Base-by-base conservation (phyloP, 2,888 invertebrate species). In the Notodonta ziczac region DNA sequence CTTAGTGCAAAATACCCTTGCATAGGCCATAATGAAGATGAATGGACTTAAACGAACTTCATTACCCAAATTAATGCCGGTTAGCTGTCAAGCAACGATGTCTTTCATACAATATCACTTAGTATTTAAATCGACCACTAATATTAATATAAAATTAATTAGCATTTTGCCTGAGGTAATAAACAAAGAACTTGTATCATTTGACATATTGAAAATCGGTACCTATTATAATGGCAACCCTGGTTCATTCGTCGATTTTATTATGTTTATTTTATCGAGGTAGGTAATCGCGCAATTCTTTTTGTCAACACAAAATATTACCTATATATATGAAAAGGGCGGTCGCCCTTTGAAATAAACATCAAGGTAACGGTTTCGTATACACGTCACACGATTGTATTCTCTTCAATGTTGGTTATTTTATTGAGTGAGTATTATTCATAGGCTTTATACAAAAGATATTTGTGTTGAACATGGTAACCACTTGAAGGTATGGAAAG, bases 311-410 rank as follows among this genome's bases (percentile, higher is more conserved):
- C 61, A 67, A 72, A 75, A 72, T 71, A 73, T 65, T 64, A 24
- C 24, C 24, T 24, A 75, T 72, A 67, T 24, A 75, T 72, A 67
- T 65, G 58, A 70, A 74, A 73, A 72, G 53, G 63, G 61, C 67
- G 66, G 66, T 63, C 65, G 64, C 63, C 65, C 66, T 80, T 78
- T 78, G 80, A 74, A 76, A 80, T 72, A 76, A 73, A 78, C 74
- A 78, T 82, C 77, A 82, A 82, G 81, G 78, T 70, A 73, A 76
- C 62, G 73, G 68, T 69, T 67, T 68, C 57, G 60, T 66, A 60
- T 62, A 68, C 62, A 70, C 65, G 66, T 69, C 67, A 67, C 69
- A 67, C 71, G 66, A 72, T 63, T 76, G 67, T 73, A 67, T 70
- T 75, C 66, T 63, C 58, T 57, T 60, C 55, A 51, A 66, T 70